Base-by-base conservation (phyloP, 2,888 invertebrate genomes). In the Callosobruchus maculatus region DNA sequence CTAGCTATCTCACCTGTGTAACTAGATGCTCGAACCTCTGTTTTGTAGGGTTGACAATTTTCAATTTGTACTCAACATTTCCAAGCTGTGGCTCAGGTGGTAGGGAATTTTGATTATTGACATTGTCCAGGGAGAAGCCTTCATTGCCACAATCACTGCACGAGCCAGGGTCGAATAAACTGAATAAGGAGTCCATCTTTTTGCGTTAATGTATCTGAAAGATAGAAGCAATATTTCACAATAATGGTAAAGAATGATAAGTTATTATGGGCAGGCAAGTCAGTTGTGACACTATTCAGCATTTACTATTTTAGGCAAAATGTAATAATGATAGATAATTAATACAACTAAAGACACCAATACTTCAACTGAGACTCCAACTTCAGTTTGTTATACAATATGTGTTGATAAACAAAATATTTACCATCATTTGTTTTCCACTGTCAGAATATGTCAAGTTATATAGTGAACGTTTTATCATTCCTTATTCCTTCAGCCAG, bases 21-120 rank as follows among this genome's bases (percentile, higher is more conserved):
- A 99, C 97, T 31, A 99, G 89, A 88, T 99, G 99, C 86, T 99
- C 97, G 83, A 97, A 94, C 76, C 99, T 90, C 81, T 94, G 93
- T 85, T 94, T 94, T 22, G 97, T 95, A 0, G 98, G 96, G 86
- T 95, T 95, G 7, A 98, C 94, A 74, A 99, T 89, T 84, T 98
- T 97, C 74, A 99, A 87, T 88, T 99, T 98, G 87, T 98, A 98
- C 87, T 98, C 98, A 31, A 98, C 93, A 86, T 98, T 98, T 9
- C 98, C 98, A 82, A 96, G 92, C 84, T 97, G 94, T 0, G 97
- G 96, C 85, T 97, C 97, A 0, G 97, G 97, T 0, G 97, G 97
- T 66, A 96, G 88, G 30, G 91, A 90, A 77, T 89, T 89, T 77
- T 90, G 89, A 73, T 89, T 89, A 74, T 89, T 89, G 74, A 89